Evolutionary conservation across 1,140 invertebrate species (phyloP), one percentile per base, ranked within the genome.

Genomic region (Trichonephila clavipes): DNA sequence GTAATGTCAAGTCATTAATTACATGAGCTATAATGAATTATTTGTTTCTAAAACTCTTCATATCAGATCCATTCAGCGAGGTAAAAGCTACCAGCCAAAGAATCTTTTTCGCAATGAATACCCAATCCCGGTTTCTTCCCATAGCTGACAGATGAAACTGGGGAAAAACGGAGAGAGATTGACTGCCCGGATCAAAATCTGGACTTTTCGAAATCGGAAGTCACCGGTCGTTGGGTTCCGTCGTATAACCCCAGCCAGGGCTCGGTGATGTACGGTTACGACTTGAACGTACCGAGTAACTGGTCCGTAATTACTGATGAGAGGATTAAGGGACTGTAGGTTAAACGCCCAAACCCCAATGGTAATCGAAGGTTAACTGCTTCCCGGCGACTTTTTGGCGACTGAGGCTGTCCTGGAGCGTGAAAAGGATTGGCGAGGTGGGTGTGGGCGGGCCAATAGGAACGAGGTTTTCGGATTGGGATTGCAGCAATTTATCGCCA

Each of bases 331-430:
- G 91, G 89, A 62, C 58, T 64, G 58, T 91, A 91, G 89, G 91
- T 92, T 92, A 92, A 92, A 92, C 64, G 83, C 81, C 91, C 44
- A 87, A 86, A 86, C 77, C 91, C 91, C 64, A 69, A 66, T 92
- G 83, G 91, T 92, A 92, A 92, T 92, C 91, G 91, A 87, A 92
- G 91, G 91, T 92, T 92, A 92, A 92, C 91, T 92, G 91, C 91
- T 87, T 92, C 83, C 64, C 91, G 91, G 82, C 91, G 90, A 91
- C 90, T 91, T 91, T 91, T 91, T 91, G 90, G 90, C 90, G 90
- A 88, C 87, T 88, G 40, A 34, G 34, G 85, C 59, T 66, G 34
- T 51, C 69, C 51, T 61, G 66, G 40, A 90, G 88, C 88, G 88
- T 90, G 88, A 88, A 90, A 87, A 77, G 88, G 66, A 90, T 90